A percentile compares a stretch with the other conserved stretches of the same genome.
phyloP scores from a whole-genome alignment of 1,140 invertebrate species.

The Caligus rogercresseyi region DNA sequence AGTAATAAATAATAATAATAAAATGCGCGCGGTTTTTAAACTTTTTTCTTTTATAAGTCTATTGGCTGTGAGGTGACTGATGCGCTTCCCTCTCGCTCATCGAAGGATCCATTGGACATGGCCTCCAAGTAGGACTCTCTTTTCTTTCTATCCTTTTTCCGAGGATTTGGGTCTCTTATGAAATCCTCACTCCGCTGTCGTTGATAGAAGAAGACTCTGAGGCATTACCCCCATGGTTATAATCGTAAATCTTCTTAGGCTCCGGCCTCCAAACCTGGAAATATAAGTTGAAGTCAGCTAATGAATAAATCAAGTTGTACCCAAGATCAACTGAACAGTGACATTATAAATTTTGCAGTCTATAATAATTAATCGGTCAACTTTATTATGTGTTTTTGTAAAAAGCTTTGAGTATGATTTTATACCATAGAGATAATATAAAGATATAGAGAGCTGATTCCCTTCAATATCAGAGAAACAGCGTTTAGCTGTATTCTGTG shows the following conservation, averaged over 20 bases:
- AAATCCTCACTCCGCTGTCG: not conserved
- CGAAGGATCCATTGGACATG: slow-evolving; percentile 4
- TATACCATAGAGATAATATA: too few relatives aligned
- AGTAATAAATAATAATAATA: too few relatives aligned
- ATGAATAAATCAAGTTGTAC: not conserved
- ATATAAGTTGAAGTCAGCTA: not conserved
- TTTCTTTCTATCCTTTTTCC: slow-evolving; percentile 1
- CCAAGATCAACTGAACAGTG: too few relatives aligned
- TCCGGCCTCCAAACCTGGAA: not conserved
- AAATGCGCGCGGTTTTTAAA: too few relatives aligned
- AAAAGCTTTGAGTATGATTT: too few relatives aligned
- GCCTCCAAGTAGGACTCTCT: slow-evolving; percentile 17
- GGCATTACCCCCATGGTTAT: not conserved
- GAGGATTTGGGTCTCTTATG: not conserved
- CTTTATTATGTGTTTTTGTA: too few relatives aligned
- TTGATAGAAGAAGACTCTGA: not conserved
- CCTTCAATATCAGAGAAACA: too few relatives aligned
- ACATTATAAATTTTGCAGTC: too few relatives aligned
- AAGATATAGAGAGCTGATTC: too few relatives aligned
- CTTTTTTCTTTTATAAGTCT: not conserved
- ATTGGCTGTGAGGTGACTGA: slow-evolving; percentile 4
- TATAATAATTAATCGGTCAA: too few relatives aligned
- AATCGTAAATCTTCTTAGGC: not conserved
- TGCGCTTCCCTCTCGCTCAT: not conserved
- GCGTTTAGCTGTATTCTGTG: too few relatives aligned